phyloP scores from a whole-genome alignment of 2,888 invertebrate species.

The Cylindroiulus punctatus region DNA sequence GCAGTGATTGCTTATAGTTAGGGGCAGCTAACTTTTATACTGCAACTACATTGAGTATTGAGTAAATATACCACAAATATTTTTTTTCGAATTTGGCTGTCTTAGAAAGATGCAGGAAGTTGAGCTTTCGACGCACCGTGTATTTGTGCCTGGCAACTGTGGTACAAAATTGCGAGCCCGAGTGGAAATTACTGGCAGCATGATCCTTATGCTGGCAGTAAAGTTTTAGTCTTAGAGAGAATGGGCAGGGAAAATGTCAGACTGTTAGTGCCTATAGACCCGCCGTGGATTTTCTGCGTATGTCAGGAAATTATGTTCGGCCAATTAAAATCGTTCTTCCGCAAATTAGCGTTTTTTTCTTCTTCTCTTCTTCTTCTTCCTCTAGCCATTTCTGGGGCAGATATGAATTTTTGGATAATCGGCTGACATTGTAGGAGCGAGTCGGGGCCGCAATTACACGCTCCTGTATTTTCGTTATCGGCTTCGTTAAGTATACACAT shows the following conservation, averaged over 20 bases:
- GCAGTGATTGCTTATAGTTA: too few species aligned
- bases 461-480: conserved; percentile 32
- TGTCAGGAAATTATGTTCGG: conserved; percentile 22
- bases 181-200: not conserved
- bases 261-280: not conserved
- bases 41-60: too few species aligned
- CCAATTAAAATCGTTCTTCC: conserved; percentile 27
- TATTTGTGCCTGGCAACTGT: not conserved
- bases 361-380: conserved; percentile 1
- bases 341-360: conserved; percentile 5
- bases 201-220: too few species aligned
- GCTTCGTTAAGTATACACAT: conserved; percentile 17
- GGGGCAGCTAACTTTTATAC: too few species aligned
- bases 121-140: not conserved
- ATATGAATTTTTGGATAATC: conserved; percentile 32
- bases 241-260: not conserved
- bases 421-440: conserved; percentile 3
- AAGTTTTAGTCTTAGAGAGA: too few species aligned
- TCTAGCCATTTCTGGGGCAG: not conserved
- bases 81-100: too few species aligned
- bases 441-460: conserved; percentile 11
- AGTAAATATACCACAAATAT: too few species aligned
- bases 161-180: not conserved
- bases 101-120: too few species aligned
- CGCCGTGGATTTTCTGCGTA: conserved; percentile 16